A percentile compares a stretch with the other conserved stretches of the same genome.
Conservation (phyloP, 2,888 invertebrate species). For the Brachypalpus laphriformis region DNA sequence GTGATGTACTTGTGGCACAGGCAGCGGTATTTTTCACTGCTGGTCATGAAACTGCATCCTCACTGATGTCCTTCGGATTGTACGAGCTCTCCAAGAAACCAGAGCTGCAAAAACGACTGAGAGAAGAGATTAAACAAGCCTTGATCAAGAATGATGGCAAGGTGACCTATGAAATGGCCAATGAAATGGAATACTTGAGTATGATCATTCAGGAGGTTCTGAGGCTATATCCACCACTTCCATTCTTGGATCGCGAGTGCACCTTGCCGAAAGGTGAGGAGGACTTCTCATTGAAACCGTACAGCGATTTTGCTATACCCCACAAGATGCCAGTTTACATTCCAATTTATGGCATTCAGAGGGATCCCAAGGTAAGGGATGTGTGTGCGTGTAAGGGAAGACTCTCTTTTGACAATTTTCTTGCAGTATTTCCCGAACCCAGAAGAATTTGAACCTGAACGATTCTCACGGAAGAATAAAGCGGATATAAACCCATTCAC, state of each 20-base stretch:
- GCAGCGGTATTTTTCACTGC: conserved; percentile 81
- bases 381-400: too few relatives aligned
- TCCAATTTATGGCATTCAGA: conserved; percentile 80
- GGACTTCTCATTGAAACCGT: conserved; percentile 79
- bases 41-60: conserved; percentile 82
- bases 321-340: conserved; percentile 80
- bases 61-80: conserved; percentile 82
- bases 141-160: conserved; percentile 79
- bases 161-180: conserved; percentile 82
- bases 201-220: conserved; percentile 82
- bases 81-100: conserved; percentile 79
- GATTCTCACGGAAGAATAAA: conserved; percentile 79
- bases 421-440: conserved; percentile 80
- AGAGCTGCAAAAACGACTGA: conserved; percentile 80
- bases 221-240: conserved; percentile 81
- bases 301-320: conserved; percentile 78
- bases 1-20: conserved; percentile 80
- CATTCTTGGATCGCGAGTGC: conserved; percentile 81
- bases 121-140: conserved; percentile 82
- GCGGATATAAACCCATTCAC: conserved; percentile 76
- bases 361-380: conserved; percentile 80
- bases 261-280: conserved; percentile 75
- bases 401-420: too few relatives aligned
- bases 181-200: conserved; percentile 82
- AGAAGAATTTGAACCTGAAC: conserved; percentile 80